Evolutionary conservation across 2,113 vertebrate genomes (phyloP).

Genomic region (Amia ocellicauda): DNA sequence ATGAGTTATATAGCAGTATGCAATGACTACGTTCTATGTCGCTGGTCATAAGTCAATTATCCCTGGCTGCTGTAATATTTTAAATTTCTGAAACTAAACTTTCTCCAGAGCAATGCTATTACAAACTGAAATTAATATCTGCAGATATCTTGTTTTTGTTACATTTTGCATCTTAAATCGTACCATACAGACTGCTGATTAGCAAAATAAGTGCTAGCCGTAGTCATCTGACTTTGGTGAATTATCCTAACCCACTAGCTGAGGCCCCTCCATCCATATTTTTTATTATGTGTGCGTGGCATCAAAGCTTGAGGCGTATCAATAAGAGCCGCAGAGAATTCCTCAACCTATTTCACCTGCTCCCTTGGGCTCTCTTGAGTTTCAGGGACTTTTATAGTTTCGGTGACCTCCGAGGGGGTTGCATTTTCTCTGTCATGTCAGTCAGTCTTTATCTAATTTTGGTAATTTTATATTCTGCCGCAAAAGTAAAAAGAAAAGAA

Average conservation of each 20-base stretch:
- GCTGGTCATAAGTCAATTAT: too few species aligned
- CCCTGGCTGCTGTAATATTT: too few species aligned
- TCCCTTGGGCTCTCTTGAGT: constrained; percentile 22
- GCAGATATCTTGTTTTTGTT: too few species aligned
- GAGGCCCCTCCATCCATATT: constrained; percentile 3
- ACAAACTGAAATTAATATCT: background rate
- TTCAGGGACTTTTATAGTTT: constrained; percentile 23
- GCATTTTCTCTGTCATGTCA: constrained; percentile 26
- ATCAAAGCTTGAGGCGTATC: constrained; percentile 12
- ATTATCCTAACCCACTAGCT: too few species aligned
- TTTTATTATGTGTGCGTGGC: constrained; percentile 23
- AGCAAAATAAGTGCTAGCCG: too few species aligned
- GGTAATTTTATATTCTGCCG: constrained; percentile 28
- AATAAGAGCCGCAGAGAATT: background rate
- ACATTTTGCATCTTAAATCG: too few species aligned
- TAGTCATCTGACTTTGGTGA: too few species aligned
- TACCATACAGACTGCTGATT: too few species aligned
- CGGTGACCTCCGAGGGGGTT: constrained; percentile 13
- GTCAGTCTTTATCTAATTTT: constrained; percentile 32
- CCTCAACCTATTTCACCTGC: constrained; percentile 13
- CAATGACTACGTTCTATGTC: too few species aligned
- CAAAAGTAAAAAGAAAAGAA: constrained; percentile 13
- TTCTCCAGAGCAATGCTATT: too few species aligned
- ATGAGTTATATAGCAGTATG: too few species aligned
- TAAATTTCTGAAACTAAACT: too few species aligned